Evolutionary conservation across 2,797 vertebrate species (phyloP), one percentile per base, ranked within the genome.

Genomic region (Aplochiton taeniatus): DNA sequence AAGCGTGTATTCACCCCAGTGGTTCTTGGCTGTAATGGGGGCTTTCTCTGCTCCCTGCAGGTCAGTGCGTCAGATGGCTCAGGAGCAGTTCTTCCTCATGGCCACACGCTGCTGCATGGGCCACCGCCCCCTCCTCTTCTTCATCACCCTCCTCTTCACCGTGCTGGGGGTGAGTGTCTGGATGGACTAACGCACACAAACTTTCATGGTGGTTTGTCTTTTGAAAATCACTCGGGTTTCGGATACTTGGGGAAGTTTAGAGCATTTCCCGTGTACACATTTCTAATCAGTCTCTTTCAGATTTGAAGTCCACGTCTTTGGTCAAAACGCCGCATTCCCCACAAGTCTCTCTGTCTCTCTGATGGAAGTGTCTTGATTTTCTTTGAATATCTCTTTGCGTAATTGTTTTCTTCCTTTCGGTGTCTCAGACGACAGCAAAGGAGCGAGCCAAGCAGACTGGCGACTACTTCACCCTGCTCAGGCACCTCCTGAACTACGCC

Each of bases 61-160:
- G 86, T 93, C 91, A 59, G 94, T 96, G 80, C 93, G 95, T 82
- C 94, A 95, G 82, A 94, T 95, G 91, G 93, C 95, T 48, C 95
- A 96, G 82, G 95, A 96, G 69, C 95, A 96, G 48, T 96, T 96
- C 84, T 96, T 96, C 77, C 90, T 96, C 83, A 96, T 95, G 94
- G 94, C 94, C 76, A 96, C 94, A 49, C 92, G 94, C 83, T 96
- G 95, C 81, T 96, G 94, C 81, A 95, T 96, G 94, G 95, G 94
- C 84, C 94, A 96, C 79, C 89, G 95, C 72, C 95, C 95, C 72
- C 91, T 96, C n/a, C 91, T 96, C 74, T 96, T 95, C 89, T 95
- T 96, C 89, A 95, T 95, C 82, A 96, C 95, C 47, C 87, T 96
- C 43, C 92, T 96, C 68, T 96, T 96, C 73, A 96, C 94, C 42